Percentiles rank a stretch among this genome's conserved stretches.
phyloP scores from a whole-genome alignment of 2,797 vertebrate species.

The Carcharodon carcharias region DNA sequence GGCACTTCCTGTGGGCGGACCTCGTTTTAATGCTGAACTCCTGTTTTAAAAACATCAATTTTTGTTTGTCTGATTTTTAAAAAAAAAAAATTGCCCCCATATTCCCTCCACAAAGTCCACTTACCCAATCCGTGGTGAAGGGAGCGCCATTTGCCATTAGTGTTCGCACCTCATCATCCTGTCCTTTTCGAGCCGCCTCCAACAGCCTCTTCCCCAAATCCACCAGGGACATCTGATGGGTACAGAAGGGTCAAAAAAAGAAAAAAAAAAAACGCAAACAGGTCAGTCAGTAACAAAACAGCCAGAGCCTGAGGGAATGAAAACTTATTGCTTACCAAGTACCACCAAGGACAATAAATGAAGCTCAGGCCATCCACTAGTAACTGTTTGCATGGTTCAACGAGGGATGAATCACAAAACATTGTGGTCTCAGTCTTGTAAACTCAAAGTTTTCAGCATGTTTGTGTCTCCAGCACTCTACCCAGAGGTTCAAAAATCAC shows the following conservation, averaged over 20 bases:
- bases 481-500: too few species aligned
- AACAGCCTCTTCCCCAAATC: conserved; percentile 84
- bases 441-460: neutral
- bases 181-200: conserved; percentile 80
- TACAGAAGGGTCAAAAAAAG: conserved; percentile 42
- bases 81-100: too few species aligned
- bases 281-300: conserved; percentile 40
- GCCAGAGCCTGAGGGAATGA: conserved; percentile 47
- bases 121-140: conserved; percentile 89
- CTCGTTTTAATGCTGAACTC: neutral
- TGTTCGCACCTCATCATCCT: conserved; percentile 80
- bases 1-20: neutral
- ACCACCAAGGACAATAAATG: neutral
- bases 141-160: conserved; percentile 85
- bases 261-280: conserved; percentile 36
- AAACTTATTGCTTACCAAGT: conserved; percentile 34
- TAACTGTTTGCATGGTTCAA: neutral
- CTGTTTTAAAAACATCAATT: too few species aligned
- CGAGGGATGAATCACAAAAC: neutral
- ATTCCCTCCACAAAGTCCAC: conserved; percentile 41
- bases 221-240: conserved; percentile 77
- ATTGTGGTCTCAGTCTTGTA: neutral
- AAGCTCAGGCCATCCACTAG: neutral
- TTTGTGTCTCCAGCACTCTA: neutral
- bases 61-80: too few species aligned